phyloP scores from a whole-genome alignment of 2,797 vertebrate species.

The Steatocranus sp. region DNA sequence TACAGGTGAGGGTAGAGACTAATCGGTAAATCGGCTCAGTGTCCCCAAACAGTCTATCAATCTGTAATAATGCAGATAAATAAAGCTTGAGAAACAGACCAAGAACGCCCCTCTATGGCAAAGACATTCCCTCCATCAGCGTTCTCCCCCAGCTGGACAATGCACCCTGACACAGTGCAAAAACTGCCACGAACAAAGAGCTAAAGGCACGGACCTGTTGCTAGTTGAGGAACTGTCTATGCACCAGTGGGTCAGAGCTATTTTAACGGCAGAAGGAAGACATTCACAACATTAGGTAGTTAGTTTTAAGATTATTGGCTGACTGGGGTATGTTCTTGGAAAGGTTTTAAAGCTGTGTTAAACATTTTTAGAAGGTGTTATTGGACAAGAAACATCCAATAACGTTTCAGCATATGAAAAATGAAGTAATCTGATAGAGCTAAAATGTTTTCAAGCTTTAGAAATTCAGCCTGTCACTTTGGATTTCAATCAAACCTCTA shows the following conservation, averaged over 20 bases:
- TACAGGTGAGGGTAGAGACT: neutral
- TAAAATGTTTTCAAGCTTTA: neutral
- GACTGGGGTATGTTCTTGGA: neutral
- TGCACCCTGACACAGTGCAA: neutral
- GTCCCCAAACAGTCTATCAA: neutral
- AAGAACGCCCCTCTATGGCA: accelerated
- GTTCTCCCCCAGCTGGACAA: neutral
- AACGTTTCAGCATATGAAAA: neutral
- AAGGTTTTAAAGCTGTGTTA: neutral
- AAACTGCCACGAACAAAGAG: neutral
- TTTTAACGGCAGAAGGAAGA: neutral
- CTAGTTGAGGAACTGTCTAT: neutral
- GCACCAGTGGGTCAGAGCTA: neutral
- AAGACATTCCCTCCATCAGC: neutral
- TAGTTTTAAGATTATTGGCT: neutral
- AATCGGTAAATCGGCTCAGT: accelerated
- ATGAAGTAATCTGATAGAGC: neutral
- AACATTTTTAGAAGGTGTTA: neutral
- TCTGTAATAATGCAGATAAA: neutral
- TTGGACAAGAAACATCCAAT: neutral
- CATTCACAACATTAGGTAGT: neutral
- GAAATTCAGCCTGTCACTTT: neutral
- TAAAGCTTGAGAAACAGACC: neutral
- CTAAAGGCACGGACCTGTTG: neutral
- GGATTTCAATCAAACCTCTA: neutral